Evolutionary conservation across 2,888 invertebrate genomes (phyloP).

Genomic region (Trilocha varians): DNA sequence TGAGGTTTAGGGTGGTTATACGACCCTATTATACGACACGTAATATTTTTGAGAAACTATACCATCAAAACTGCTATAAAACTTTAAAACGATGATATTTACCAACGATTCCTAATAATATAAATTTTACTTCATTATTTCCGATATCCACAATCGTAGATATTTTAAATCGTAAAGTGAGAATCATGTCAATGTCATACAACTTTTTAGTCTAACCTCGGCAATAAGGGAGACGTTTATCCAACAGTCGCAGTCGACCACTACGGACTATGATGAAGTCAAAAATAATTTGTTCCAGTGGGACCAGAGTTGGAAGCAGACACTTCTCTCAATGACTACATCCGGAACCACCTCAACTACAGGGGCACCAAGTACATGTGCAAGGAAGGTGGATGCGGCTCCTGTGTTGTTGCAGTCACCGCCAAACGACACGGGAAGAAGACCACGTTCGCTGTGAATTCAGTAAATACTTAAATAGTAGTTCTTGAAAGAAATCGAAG

Average conservation of each 20-base stretch:
- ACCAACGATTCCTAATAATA: background rate
- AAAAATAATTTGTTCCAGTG: conserved; percentile 15
- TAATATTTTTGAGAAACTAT: no score
- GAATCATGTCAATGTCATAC: background rate
- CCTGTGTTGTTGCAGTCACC: conserved; percentile 72
- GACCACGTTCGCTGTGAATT: conserved; percentile 71
- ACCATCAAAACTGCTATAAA: no score
- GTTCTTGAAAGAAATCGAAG: no score
- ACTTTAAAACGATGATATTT: background rate
- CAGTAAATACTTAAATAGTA: conserved; percentile 66
- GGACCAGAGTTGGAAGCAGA: conserved; percentile 29
- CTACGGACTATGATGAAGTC: background rate
- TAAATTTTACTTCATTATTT: background rate
- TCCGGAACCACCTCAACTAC: conserved; percentile 68
- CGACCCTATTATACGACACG: no score
- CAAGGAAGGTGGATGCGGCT: conserved; percentile 79
- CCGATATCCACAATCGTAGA: no score
- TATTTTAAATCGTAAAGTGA: background rate
- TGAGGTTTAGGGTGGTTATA: no score
- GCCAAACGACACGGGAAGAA: conserved; percentile 32
- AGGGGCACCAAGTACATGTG: conserved; percentile 80
- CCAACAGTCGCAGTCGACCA: background rate
- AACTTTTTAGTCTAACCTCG: background rate
- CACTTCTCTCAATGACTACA: conserved; percentile 72
- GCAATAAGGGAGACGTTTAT: background rate